Evolutionary conservation across 2,113 vertebrate genomes (phyloP).

Genomic region (Axis porcinus): DNA sequence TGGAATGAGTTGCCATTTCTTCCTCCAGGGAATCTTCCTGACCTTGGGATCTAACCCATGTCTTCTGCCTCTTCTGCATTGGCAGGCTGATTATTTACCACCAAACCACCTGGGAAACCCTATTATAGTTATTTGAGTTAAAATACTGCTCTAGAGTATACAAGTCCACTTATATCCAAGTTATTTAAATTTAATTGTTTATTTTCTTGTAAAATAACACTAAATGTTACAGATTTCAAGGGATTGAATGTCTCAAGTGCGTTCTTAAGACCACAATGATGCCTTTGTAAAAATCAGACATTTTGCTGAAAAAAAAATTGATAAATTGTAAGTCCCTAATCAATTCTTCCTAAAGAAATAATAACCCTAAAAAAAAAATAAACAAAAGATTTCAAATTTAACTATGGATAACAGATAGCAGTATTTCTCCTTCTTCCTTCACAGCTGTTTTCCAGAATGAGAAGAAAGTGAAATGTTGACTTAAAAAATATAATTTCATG

Average conservation of each 20-base stretch:
- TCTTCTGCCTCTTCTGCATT: background rate
- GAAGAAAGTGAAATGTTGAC: background rate
- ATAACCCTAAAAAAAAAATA: background rate
- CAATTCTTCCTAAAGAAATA: background rate
- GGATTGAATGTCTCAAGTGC: background rate
- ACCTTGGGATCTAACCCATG: background rate
- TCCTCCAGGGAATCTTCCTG: background rate
- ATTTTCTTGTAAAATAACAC: background rate
- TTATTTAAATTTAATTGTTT: background rate
- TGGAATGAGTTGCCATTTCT: background rate
- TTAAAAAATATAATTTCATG: background rate
- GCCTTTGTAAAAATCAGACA: background rate
- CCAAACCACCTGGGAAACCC: background rate
- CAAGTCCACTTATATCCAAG: background rate
- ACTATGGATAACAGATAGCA: background rate
- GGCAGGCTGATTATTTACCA: background rate
- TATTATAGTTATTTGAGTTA: background rate
- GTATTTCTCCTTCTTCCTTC: background rate
- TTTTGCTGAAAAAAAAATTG: background rate
- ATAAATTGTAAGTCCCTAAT: background rate
- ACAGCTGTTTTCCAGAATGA: background rate
- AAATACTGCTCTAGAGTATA: background rate
- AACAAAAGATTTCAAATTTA: background rate
- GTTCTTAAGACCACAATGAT: background rate
- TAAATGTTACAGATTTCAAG: background rate